Base-by-base conservation (phyloP, 2,113 vertebrate species). In the Crotalus tigris region DNA sequence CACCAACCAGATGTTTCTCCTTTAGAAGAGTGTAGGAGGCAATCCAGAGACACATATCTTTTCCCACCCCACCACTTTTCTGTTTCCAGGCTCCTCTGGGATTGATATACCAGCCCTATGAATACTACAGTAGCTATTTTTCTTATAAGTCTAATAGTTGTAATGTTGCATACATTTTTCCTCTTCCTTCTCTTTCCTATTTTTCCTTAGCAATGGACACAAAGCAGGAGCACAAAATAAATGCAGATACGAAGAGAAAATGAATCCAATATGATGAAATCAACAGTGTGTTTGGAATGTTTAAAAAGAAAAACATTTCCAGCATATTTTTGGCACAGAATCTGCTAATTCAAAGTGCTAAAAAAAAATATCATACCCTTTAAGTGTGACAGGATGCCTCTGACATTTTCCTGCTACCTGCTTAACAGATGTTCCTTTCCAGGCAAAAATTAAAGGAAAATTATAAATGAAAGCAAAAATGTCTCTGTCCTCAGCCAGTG, bases 241-340 rank as follows among this genome's bases (percentile, higher is more conserved):
- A 95, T 92, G 86, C 89, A 93, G 96, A 85, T 87, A 96, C 85
- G 86, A 93, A 94, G 93, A 96, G 85, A 96, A 97, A 97, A 96
- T 95, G 12, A 96, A 91, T 95, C 96, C 93, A 96, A 39, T 94
- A 90, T 95, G 93, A 94, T 58, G 88, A 96, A 64, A 57, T 87
- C 0, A 26, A 92, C 29, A 85, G n/a, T 91, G 57, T 3, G 13
- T 92, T 91, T 94, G 81, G 61, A 11, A 6, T 91, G 5, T 39
- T 93, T 94, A 1, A 88, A 81, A 91, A 93, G 61, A 88, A 85
- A 95, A 96, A 23, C 87, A 87, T 89, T 96, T 92, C 19, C 11
- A 91, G 89, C 58, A 95, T 90, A 19, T 58, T 87, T 15, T 88
- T 95, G 95, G 92, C 88, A 92, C 13, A 89, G 13, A 0, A 0